Evolutionary conservation across 2,888 invertebrate species (phyloP), one percentile per base, ranked within the genome.

Genomic region (Strigamia transsilvanica): DNA sequence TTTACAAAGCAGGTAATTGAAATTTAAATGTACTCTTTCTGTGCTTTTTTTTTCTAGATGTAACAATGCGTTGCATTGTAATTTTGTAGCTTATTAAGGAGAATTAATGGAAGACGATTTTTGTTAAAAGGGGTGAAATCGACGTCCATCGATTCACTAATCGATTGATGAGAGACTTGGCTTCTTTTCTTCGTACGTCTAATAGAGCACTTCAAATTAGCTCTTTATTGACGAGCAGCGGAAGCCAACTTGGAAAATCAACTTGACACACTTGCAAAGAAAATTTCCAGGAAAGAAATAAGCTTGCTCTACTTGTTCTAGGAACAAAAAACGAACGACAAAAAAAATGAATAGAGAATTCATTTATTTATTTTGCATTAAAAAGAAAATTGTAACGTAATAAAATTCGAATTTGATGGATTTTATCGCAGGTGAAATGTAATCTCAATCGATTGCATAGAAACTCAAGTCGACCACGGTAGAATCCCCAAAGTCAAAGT

Each of bases 111-210:
- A 18, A 18, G 27, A 12, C 23, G 27, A 27, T 66, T 66, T 34
- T 27, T 15, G 23, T 27, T 6, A 66, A 66, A 51, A 51, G 42
- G 51, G 51, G 51, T 15, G 18, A 66, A 66, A 9, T 66, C 66
- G 66, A 27, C 66, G n/a, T 51, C 51, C n/a, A 51, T 51, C 51
- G 51, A 51, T 51, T 51, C 51, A 51, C 2, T 51, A 51, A 51
- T 66, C 66, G 32, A 66, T 66, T 32, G 66, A 66, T 66, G 66
- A 2, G 32, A 21, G 15, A 66, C 66, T 66, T 27, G 27, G 66
- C 66, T 23, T 66, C 66, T 66, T 32, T 66, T 66, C 66, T 66
- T 23, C 66, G 10, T 66, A 27, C 27, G 6, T 23, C 66, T 27
- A n/a, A n/a, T 10, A 12, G 66, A 23, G 66, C 66, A 32, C 66